Evolutionary conservation across 2,113 vertebrate species (phyloP).

Genomic region (Varanus komodoensis): DNA sequence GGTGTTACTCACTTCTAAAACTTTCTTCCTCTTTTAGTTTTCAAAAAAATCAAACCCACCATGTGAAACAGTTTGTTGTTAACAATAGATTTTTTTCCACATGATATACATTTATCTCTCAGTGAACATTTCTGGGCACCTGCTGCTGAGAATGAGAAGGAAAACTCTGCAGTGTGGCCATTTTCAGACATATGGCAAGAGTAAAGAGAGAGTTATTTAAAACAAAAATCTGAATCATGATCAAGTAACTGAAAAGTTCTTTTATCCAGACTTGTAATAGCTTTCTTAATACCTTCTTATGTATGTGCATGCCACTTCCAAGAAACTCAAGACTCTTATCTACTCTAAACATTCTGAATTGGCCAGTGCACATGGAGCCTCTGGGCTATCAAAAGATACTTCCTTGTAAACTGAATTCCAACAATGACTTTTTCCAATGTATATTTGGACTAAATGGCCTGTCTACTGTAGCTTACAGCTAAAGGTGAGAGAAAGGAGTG

Average conservation of each 20-base stretch:
- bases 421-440: too few species aligned
- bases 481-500: too few species aligned
- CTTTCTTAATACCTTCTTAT: neutral
- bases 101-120: conserved; percentile 28
- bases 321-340: too few species aligned
- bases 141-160: conserved; percentile 15
- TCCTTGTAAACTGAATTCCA: too few species aligned
- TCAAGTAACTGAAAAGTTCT: neutral
- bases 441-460: too few species aligned
- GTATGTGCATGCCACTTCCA: too few species aligned
- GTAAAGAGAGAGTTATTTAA: neutral
- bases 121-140: conserved; percentile 31
- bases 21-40: conserved; percentile 79
- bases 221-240: neutral
- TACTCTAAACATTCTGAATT: too few species aligned
- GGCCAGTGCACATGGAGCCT: too few species aligned
- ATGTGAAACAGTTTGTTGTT: conserved; percentile 70
- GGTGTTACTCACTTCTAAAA: conserved; percentile 56
- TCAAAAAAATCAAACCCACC: conserved; percentile 71
- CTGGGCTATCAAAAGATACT: too few species aligned
- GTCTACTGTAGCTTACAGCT: too few species aligned
- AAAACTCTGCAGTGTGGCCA: neutral
- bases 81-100: conserved; percentile 64
- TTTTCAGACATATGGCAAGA: neutral
- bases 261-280: neutral